Conservation (phyloP, 2,888 invertebrate species). For the Calameuta pallipes region DNA sequence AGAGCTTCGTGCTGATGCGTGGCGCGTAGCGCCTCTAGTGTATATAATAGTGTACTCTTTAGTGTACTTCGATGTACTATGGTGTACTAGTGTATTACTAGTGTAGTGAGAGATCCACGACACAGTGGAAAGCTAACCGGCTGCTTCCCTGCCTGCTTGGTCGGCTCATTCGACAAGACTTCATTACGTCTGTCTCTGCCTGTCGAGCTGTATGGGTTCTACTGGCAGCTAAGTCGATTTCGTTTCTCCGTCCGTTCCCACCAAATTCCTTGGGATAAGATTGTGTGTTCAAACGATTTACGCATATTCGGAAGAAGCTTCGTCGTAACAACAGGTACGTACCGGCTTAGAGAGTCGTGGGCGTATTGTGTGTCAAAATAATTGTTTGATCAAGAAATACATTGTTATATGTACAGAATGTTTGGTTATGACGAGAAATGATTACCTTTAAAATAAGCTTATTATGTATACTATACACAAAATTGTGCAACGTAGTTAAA, state of each 20-base stretch:
- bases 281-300: slow-evolving; percentile 69
- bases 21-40: slow-evolving; percentile 5
- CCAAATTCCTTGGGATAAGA: slow-evolving; percentile 64
- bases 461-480: background rate
- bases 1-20: background rate
- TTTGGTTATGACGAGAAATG: background rate
- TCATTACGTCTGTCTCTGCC: background rate
- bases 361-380: slow-evolving; percentile 63
- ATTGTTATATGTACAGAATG: background rate
- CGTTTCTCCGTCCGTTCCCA: background rate
- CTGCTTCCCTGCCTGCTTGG: slow-evolving; percentile 24
- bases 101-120: slow-evolving; percentile 26
- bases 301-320: slow-evolving; percentile 68
- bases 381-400: slow-evolving; percentile 9
- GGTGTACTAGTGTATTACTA: slow-evolving; percentile 29
- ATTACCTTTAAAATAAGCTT: background rate
- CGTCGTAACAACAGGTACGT: slow-evolving; percentile 69
- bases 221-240: background rate
- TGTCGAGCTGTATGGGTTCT: background rate
- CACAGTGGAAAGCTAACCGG: slow-evolving; percentile 38
- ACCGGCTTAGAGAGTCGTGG: slow-evolving; percentile 53
- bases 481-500: background rate
- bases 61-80: slow-evolving; percentile 4
- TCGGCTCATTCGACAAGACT: slow-evolving; percentile 8
- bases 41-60: slow-evolving; percentile 24